These are phyloP conservation scores for Bellardia pandia DNA, from an alignment of 2,888 invertebrate genomes.

Conservation along the genomic window DNA sequence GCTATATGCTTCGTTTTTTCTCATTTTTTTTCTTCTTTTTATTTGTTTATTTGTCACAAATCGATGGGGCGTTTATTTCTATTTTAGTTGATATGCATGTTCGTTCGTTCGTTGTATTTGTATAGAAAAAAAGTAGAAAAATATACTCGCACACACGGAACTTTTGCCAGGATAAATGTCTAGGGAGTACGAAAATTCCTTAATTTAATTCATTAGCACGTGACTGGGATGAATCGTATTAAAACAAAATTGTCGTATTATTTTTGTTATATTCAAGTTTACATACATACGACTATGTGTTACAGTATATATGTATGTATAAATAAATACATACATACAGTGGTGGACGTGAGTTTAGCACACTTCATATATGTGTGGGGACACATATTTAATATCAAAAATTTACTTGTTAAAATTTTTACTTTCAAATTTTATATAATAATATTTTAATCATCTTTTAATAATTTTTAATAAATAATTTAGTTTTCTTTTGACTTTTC, in stretches of 20 bases:
- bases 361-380: too few species aligned
- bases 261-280: slow-evolving; percentile 25
- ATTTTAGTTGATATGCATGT: slow-evolving; percentile 56
- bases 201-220: slow-evolving; percentile 74
- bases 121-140: neutral
- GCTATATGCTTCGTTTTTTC: slow-evolving; percentile 11
- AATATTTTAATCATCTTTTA: too few species aligned
- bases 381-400: too few species aligned
- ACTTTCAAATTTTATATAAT: too few species aligned
- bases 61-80: slow-evolving; percentile 69
- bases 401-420: too few species aligned
- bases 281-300: neutral
- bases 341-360: too few species aligned
- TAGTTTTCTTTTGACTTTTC: too few species aligned
- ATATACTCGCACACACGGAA: slow-evolving; percentile 24
- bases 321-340: neutral
- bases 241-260: slow-evolving; percentile 18
- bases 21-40: neutral
- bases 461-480: too few species aligned
- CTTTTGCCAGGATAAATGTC: slow-evolving; percentile 61
- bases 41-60: slow-evolving; percentile 63
- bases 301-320: neutral
- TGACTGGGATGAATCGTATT: slow-evolving; percentile 58
- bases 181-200: slow-evolving; percentile 69
- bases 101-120: slow-evolving; percentile 1